These are phyloP conservation scores for Ennomos fuscantarius DNA, from an alignment of 2,888 invertebrate species.

Conservation along the genomic window DNA sequence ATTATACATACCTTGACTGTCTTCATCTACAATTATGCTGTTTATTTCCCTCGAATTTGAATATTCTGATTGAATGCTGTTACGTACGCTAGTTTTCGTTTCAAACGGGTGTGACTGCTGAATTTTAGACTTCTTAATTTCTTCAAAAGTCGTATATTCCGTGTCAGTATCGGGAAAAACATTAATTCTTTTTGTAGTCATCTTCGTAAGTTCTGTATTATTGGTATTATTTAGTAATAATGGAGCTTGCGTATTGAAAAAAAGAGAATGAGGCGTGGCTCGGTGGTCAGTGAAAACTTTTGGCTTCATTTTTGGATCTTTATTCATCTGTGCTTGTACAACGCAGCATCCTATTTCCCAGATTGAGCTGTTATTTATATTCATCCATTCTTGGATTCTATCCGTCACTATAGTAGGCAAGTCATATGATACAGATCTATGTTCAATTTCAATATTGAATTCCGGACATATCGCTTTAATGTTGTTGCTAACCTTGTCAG, in stretches of 20 bases:
- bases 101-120: too few species aligned
- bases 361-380: neutral
- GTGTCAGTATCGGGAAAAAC: too few species aligned
- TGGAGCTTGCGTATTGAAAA: neutral
- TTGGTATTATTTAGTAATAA: neutral
- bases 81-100: too few species aligned
- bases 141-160: too few species aligned
- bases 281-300: too few species aligned
- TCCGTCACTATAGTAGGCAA: conserved; percentile 19
- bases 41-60: too few species aligned
- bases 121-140: too few species aligned
- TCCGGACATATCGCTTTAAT: conserved; percentile 22
- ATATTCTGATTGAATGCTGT: too few species aligned
- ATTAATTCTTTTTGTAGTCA: too few species aligned
- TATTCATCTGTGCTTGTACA: conserved; percentile 27
- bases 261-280: conserved; percentile 5
- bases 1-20: too few species aligned
- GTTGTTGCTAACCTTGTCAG: conserved; percentile 7
- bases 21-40: too few species aligned
- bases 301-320: conserved; percentile 2
- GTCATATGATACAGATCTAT: conserved; percentile 13
- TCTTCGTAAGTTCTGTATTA: neutral
- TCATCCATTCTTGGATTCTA: conserved; percentile 23
- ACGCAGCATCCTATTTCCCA: conserved; percentile 31
- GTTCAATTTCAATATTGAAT: conserved; percentile 15